Evolutionary conservation across 1,140 invertebrate genomes (phyloP).

Genomic region (Philotrypesis tridentata): DNA sequence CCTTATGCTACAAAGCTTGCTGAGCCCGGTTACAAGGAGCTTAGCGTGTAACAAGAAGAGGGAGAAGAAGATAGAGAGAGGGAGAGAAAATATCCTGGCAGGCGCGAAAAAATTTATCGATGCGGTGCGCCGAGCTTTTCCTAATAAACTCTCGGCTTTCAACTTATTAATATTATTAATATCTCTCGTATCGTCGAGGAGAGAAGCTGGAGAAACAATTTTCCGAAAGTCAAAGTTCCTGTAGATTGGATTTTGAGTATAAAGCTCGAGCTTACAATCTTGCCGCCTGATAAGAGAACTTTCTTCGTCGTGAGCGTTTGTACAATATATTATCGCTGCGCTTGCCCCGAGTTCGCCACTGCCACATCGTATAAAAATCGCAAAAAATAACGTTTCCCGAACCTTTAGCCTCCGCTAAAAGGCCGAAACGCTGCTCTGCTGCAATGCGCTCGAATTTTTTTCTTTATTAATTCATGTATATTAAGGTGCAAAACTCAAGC

Average conservation of each 20-base stretch:
- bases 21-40: conserved; percentile 31
- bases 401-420: no score
- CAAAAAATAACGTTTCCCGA: no score
- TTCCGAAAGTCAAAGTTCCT: background rate
- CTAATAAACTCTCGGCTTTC: conserved; percentile 29
- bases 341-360: no score
- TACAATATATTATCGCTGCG: no score
- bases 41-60: conserved; percentile 31
- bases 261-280: background rate
- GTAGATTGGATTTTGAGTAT: background rate
- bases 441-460: no score
- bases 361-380: no score
- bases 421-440: no score
- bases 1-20: conserved; percentile 37
- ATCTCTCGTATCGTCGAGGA: background rate
- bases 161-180: conserved; percentile 25
- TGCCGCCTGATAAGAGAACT: background rate
- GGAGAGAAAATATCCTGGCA: background rate
- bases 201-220: conserved; percentile 9
- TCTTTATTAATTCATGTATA: no score
- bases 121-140: background rate
- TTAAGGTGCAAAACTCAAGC: no score
- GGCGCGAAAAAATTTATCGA: conserved; percentile 24
- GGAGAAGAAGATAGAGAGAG: background rate
- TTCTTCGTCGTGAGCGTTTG: background rate